These are phyloP conservation scores for Leuctra nigra DNA, from an alignment of 2,888 invertebrate species.

Conservation along the genomic window DNA sequence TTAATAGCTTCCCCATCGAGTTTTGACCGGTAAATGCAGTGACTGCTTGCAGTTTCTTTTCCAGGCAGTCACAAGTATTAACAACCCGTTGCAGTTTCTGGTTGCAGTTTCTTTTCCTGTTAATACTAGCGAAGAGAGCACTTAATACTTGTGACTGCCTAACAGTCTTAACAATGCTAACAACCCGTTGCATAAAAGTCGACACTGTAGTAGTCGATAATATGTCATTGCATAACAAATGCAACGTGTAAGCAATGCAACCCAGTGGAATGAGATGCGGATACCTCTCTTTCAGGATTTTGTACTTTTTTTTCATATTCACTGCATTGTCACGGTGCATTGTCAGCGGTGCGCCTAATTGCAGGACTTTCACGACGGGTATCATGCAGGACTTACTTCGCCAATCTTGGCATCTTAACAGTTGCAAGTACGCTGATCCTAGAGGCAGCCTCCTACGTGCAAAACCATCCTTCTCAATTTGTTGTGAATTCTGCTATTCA, in stretches of 20 bases:
- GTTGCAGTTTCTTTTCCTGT: not conserved
- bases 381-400: no score
- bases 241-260: slow-evolving; percentile 21
- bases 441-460: no score
- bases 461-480: no score
- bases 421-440: no score
- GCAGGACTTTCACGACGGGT: no score
- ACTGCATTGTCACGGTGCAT: not conserved
- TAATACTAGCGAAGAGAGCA: slow-evolving; percentile 8
- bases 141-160: no score
- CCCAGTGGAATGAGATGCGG: not conserved
- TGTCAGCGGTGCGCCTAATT: no score
- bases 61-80: no score
- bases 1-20: slow-evolving; percentile 24
- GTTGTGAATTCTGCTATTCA: no score
- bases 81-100: no score
- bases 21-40: slow-evolving; percentile 25
- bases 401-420: no score
- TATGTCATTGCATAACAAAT: slow-evolving; percentile 24
- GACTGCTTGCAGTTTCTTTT: no score
- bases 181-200: slow-evolving; percentile 19
- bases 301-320: not conserved
- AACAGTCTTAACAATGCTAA: slow-evolving; percentile 24
- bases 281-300: not conserved
- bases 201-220: slow-evolving; percentile 20